Conservation (phyloP, 2,888 invertebrate genomes). For the Gasteruption jaculator region DNA sequence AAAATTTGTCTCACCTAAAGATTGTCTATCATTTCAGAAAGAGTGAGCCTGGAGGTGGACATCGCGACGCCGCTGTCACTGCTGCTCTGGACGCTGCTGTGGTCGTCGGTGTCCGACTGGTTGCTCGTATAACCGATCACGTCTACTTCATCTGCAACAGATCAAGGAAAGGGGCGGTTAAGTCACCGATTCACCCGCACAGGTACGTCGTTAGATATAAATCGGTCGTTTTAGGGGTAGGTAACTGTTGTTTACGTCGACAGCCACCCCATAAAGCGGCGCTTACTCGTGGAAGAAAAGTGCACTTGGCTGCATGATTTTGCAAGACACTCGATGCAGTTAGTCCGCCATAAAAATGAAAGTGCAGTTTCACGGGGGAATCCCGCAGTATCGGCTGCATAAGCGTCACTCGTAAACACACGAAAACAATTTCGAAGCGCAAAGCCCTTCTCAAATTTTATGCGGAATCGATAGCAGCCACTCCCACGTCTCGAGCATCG, state of each 20-base stretch:
- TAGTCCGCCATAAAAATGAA: too few relatives aligned
- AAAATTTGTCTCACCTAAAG: slow-evolving; percentile 40
- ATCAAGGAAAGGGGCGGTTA: slow-evolving; percentile 15
- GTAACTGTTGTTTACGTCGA: too few relatives aligned
- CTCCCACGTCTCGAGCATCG: slow-evolving; percentile 22
- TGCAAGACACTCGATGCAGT: too few relatives aligned
- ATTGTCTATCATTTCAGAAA: slow-evolving; percentile 59
- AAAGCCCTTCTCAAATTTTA: slow-evolving; percentile 27
- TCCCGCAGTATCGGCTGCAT: too few relatives aligned
- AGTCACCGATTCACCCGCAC: too few relatives aligned
- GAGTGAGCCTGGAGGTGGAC: slow-evolving; percentile 64
- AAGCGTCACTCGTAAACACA: slow-evolving; percentile 12
- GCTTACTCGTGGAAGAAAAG: too few relatives aligned
- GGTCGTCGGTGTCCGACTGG: slow-evolving; percentile 80
- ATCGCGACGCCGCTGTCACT: slow-evolving; percentile 72
- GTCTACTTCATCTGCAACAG: slow-evolving; percentile 75
- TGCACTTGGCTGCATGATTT: too few relatives aligned
- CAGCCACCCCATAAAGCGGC: too few relatives aligned
- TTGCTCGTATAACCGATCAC: slow-evolving; percentile 82
- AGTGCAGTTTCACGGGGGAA: too few relatives aligned
- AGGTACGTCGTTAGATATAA: too few relatives aligned
- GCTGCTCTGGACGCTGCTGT: slow-evolving; percentile 72
- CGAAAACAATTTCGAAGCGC: slow-evolving; percentile 21
- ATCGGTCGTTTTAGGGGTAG: too few relatives aligned
- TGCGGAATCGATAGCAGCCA: slow-evolving; percentile 29